Base-by-base conservation (phyloP, 1,140 invertebrate species). In the Brevipalpus yothersi region DNA sequence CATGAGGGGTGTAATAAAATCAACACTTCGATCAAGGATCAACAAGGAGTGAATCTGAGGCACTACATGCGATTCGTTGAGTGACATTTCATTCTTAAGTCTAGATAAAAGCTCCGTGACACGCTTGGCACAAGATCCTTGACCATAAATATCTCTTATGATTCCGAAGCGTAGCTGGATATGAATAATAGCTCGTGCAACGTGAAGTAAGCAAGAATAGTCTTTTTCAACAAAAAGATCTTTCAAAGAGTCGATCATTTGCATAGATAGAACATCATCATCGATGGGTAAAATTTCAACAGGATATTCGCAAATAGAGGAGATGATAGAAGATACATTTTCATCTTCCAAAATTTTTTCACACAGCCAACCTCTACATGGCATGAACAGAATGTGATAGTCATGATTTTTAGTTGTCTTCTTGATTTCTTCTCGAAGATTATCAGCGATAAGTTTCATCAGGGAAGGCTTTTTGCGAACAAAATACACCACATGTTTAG, bases 221-320 rank as follows among this genome's bases (percentile, higher is more conserved):
- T 95, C 90, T 68, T 84, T 86, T 68, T 94, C 84, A 54, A 93
- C 72, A 63, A 80, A 76, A 65, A 81, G 83, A 69, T 93, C 87
- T 67, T 84, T 79, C 68, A 67, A 66, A 62, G 60, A 57, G 42
- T 60, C 57, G 40, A 19, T 31, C 61, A 88, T 74, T 74, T 95
- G 90, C 81, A 96, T 85, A 4, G 89, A 92, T 61, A 95, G 75
- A 0, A 95, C 73, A 76, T 96, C 92, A 70, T 77, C 82, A 67
- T 96, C 91, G 68, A 94, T 80, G 0, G 90, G 88, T 70, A 88
- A 86, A 17, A 95, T 77, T 65, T 88, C 82, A 69, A 90, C 83
- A 60, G 80, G 76, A 64, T 90, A 83, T 73, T 94, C 87, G 66
- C 87, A 82, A 45, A 90, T 79, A 13, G 80, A 73, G 0, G 77